A percentile compares a stretch with the other conserved stretches of the same genome.
Conservation (phyloP, 2,113 vertebrate genomes). For the Pogona vitticeps region DNA sequence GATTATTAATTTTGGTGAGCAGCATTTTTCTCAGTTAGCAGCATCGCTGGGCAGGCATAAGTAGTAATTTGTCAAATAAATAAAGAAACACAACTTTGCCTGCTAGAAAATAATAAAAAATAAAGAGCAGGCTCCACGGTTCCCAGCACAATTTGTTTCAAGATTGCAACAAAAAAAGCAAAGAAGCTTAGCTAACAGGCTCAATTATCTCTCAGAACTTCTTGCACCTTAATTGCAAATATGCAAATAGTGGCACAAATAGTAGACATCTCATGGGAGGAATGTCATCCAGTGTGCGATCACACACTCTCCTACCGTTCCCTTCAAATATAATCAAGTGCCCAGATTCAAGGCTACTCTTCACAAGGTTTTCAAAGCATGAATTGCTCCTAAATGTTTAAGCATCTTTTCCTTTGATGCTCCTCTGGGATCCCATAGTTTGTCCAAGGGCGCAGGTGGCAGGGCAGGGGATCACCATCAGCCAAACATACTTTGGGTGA, state of each 20-base stretch:
- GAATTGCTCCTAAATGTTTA: no score
- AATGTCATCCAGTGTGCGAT: no score
- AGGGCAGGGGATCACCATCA: no score
- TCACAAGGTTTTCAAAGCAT: no score
- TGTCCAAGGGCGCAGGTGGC: no score
- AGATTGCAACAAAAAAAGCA: neutral
- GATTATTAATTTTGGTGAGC: slow-evolving; percentile 11
- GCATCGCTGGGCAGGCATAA: neutral
- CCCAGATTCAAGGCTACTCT: no score
- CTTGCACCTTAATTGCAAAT: slow-evolving; percentile 7
- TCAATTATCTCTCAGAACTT: neutral
- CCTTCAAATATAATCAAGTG: no score
- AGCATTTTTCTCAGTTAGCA: slow-evolving; percentile 28
- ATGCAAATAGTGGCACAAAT: neutral
- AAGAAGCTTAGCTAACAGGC: neutral
- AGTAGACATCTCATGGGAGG: neutral
- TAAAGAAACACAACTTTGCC: neutral
- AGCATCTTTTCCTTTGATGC: no score
- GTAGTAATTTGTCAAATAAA: slow-evolving; percentile 6
- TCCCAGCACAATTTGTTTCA: slow-evolving; percentile 9
- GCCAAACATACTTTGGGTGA: no score
- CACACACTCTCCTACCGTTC: no score
- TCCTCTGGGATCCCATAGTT: no score
- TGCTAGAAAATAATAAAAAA: neutral
- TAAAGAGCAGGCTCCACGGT: neutral